Evolutionary conservation across 2,888 invertebrate species (phyloP).

Genomic region (Thera britannica): DNA sequence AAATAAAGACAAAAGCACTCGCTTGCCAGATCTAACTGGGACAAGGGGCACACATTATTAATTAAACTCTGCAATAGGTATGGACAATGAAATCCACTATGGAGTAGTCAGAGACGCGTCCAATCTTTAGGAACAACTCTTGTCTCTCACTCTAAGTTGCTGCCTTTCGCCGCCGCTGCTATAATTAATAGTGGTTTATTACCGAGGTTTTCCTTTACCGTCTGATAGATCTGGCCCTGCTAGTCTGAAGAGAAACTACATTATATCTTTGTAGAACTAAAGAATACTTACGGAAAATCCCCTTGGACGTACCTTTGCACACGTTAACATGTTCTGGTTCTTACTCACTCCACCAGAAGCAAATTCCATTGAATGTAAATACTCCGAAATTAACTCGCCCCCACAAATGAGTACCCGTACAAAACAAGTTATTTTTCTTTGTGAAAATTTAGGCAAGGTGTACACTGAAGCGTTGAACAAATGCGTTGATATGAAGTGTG

Average conservation of each 20-base stretch:
- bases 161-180: too few relatives aligned
- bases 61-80: too few relatives aligned
- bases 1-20: too few relatives aligned
- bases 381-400: conserved; percentile 65
- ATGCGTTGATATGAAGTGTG: background rate
- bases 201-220: background rate
- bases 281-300: conserved; percentile 39
- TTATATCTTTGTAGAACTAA: background rate
- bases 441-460: conserved; percentile 31
- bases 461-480: conserved; percentile 3
- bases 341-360: conserved; percentile 76
- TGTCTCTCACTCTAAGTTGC: too few relatives aligned
- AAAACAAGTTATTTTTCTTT: conserved; percentile 63
- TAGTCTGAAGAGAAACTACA: background rate
- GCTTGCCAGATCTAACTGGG: too few relatives aligned
- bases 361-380: conserved; percentile 70
- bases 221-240: background rate
- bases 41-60: too few relatives aligned
- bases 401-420: conserved; percentile 47
- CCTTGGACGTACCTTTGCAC: conserved; percentile 44
- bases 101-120: too few relatives aligned
- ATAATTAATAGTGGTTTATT: background rate
- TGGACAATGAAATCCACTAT: too few relatives aligned
- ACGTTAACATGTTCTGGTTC: conserved; percentile 51
- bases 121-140: too few relatives aligned